Conservation (phyloP, 2,888 invertebrate genomes). For the Epirrita christyi region DNA sequence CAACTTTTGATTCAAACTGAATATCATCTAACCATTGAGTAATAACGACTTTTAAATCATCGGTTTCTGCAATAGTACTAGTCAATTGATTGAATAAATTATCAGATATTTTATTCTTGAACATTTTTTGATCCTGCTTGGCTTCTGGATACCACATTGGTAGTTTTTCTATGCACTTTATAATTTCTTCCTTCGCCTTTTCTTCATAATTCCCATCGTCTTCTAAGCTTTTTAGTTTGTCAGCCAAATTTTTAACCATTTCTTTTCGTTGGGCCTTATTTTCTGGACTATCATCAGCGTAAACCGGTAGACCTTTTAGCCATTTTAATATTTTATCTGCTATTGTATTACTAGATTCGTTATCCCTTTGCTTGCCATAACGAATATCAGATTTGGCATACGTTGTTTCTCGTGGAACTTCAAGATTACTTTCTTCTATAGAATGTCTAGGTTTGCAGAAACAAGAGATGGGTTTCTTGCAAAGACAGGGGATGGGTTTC, state of each 20-base stretch:
- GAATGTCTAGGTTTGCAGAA: background rate
- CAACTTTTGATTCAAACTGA: conserved; percentile 31
- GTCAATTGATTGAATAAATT: conserved; percentile 41
- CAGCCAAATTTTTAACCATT: conserved; percentile 39
- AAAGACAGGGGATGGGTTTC: conserved; percentile 34
- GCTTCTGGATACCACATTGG: conserved; percentile 55
- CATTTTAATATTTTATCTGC: conserved; percentile 46
- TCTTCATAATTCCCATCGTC: conserved; percentile 39
- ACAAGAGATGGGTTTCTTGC: background rate
- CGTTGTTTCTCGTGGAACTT: conserved; percentile 4
- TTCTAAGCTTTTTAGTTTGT: conserved; percentile 38
- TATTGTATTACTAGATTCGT: conserved; percentile 14
- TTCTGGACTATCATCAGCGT: conserved; percentile 39
- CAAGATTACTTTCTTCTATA: background rate
- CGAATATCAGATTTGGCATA: background rate
- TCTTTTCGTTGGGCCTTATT: conserved; percentile 41
- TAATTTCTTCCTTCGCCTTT: conserved; percentile 41
- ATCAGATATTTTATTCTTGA: conserved; percentile 45
- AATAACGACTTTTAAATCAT: conserved; percentile 38
- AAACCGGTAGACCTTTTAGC: conserved; percentile 51
- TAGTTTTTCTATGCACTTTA: conserved; percentile 42
- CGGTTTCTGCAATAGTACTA: conserved; percentile 27
- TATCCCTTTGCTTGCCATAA: conserved; percentile 1
- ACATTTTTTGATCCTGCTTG: conserved; percentile 39
- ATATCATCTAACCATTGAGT: conserved; percentile 39